Base-by-base conservation (phyloP, 2,797 vertebrate genomes). In the Phaenicophaeus curvirostris region DNA sequence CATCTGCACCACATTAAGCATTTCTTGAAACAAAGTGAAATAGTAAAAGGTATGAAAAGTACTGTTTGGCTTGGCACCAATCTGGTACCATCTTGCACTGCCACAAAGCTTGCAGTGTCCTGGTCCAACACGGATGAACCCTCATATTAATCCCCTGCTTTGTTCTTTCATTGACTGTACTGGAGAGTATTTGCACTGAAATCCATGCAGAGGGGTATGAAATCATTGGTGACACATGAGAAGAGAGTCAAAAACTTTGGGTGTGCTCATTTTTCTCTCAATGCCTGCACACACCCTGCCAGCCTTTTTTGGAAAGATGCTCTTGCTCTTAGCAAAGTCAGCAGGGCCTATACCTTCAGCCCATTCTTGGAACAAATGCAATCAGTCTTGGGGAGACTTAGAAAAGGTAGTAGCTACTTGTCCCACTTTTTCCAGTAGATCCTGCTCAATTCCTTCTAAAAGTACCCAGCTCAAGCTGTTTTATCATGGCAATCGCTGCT, bases 281-380 rank as follows among this genome's bases (percentile, higher is more conserved):
- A 3, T 30, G 16, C 8, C 33, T 35, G 8, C 4, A 9, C 3
- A 15, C 14, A 41, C 57, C 51, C 8, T 77, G 48, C 8, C 24
- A 79, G 17, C 2, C 8, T 55, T 72, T 72, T 42, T 58, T 33
- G 71, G 55, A 57, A 87, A 66, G 84, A 33, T 14, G 4, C 0
- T 0, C 23, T 54, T 68, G 54, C 17, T 54, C 46, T 72, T 63
- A 63, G 77, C 63, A 80, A 39, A 65, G 37, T 9, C 66, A 84
- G 5, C 27, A 39, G 72, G n/a, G 13, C 0, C 2, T 57, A n/a
- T 17, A 17, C 1, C 3, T 13, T n/a, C 0, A 23, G 50, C 5
- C 58, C 24, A 44, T 44, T 19, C 39, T 71, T 72, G 54, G 42
- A 83, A 63, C 53, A 74, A 31, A 8, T 21, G 35, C 39, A 57